These are phyloP conservation scores for Apteryx owenii DNA, from an alignment of 2,113 vertebrate species.

Conservation along the genomic window DNA sequence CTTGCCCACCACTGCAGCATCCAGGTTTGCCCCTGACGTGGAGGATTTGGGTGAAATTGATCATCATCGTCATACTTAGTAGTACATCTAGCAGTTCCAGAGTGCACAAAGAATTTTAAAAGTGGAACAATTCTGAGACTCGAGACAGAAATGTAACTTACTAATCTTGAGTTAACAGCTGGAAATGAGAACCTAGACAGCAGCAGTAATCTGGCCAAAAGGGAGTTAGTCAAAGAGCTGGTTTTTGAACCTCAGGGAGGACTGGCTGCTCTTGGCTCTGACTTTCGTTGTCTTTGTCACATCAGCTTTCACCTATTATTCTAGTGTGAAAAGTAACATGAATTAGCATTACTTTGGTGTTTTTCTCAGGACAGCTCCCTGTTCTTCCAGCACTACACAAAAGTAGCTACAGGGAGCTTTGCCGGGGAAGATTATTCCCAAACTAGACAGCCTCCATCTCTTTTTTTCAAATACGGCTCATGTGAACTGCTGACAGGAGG, in stretches of 20 bases:
- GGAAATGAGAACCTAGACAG: background rate
- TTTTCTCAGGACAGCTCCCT: background rate
- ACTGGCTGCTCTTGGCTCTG: background rate
- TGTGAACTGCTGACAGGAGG: background rate
- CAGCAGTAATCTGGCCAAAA: background rate
- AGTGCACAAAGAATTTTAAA: background rate
- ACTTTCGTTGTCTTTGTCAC: rapidly evolving
- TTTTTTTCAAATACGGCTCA: background rate
- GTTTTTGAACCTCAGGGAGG: background rate
- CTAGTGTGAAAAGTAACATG: background rate
- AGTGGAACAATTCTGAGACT: background rate
- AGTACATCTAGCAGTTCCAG: background rate
- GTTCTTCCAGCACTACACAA: background rate
- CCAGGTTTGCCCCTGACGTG: background rate
- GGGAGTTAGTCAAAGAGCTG: background rate
- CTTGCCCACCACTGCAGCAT: too few relatives aligned
- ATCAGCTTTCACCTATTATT: background rate
- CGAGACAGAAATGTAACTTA: background rate
- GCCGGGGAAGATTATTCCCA: background rate
- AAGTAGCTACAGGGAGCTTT: rapidly evolving
- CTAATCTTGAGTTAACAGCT: background rate
- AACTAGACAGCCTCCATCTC: background rate
- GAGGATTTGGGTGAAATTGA: background rate
- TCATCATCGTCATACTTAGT: background rate
- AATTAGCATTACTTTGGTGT: rapidly evolving